Percentiles rank a stretch among this genome's conserved stretches.
These are phyloP conservation scores for Hermetia illucens DNA, from an alignment of 1,140 invertebrate genomes.

Conservation along the genomic window DNA sequence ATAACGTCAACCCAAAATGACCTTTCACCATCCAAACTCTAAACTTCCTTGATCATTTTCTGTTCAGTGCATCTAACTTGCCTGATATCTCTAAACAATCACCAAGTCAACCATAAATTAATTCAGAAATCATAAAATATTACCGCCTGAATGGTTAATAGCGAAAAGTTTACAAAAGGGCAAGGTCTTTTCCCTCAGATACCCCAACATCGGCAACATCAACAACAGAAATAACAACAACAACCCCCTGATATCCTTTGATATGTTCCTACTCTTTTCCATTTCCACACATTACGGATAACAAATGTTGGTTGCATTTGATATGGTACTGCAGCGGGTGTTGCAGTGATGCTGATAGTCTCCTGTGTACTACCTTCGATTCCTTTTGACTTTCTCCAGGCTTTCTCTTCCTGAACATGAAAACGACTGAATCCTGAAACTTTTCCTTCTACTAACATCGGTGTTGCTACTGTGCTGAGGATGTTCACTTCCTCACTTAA, in stretches of 20 bases:
- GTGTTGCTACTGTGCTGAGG: too few relatives aligned
- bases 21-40: neutral
- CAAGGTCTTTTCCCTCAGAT: too few relatives aligned
- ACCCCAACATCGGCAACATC: too few relatives aligned
- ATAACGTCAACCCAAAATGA: neutral
- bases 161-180: neutral
- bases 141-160: neutral
- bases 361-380: too few relatives aligned
- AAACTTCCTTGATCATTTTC: neutral
- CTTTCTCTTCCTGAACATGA: too few relatives aligned
- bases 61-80: neutral
- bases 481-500: neutral
- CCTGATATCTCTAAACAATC: neutral
- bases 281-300: neutral
- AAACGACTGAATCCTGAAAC: too few relatives aligned
- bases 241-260: neutral
- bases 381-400: too few relatives aligned
- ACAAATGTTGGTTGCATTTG: too few relatives aligned
- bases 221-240: neutral
- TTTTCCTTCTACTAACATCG: too few relatives aligned
- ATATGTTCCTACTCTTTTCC: neutral
- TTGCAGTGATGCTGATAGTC: too few relatives aligned
- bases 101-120: neutral
- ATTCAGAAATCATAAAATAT: conserved; percentile 1
- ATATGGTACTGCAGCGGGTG: too few relatives aligned